Conservation (phyloP, 2,113 vertebrate genomes). For the Sarotherodon lohbergeri region DNA sequence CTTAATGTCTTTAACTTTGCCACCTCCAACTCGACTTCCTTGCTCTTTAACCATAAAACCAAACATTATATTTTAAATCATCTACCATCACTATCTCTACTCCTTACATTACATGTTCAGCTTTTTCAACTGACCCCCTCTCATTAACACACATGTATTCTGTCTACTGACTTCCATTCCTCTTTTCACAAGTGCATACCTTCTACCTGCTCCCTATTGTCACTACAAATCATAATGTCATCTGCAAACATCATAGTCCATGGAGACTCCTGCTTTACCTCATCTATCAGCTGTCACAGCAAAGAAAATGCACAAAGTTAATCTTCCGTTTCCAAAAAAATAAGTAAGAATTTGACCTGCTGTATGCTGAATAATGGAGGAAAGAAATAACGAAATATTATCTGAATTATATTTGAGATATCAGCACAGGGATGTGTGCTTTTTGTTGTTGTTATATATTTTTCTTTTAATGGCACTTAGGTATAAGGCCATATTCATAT, state of each 20-base stretch:
- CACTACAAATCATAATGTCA: not conserved
- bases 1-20: not conserved
- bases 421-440: fast-evolving
- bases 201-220: not conserved
- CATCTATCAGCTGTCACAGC: not conserved
- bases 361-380: not conserved
- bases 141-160: not conserved
- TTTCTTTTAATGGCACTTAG: not conserved
- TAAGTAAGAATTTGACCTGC: not conserved
- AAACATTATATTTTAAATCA: not conserved
- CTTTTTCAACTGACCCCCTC: not conserved
- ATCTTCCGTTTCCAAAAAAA: not conserved
- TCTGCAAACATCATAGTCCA: not conserved
- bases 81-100: not conserved
- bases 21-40: not conserved
- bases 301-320: not conserved
- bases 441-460: not conserved
- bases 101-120: not conserved
- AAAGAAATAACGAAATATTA: not conserved
- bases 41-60: not conserved
- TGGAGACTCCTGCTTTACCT: not conserved
- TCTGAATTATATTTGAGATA: not conserved
- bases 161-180: not conserved
- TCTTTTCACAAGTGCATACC: not conserved
- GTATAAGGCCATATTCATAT: not conserved